Base-by-base conservation (phyloP, 2,113 vertebrate genomes). In the Canis aureus region DNA sequence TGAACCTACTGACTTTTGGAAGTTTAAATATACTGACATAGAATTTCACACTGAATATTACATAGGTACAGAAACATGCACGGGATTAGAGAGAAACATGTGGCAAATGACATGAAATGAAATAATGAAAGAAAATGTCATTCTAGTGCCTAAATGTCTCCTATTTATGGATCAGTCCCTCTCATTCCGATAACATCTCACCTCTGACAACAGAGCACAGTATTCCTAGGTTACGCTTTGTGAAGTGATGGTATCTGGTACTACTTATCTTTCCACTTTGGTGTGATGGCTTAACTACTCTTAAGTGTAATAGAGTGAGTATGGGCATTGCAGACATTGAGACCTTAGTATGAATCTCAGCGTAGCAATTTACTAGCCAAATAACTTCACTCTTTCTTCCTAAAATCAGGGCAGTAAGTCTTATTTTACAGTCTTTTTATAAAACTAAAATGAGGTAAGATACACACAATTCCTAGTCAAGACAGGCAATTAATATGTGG, bases 11-110 rank as follows among this genome's bases (percentile, higher is more conserved):
- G 98, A 98, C 98, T 98, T 98, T 97, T 91, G 91, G 96, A 98
- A 98, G 95, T 98, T 98, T 98, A 98, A 98, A 98, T 98, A 98
- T 97, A 98, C 97, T 98, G 98, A 98, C 98, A 98, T 89, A 89
- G 95, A 97, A 97, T 98, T 98, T 98, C 98, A 98, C 98, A 98
- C 97, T 98, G 98, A 98, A 98, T 98, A 98, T 98, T 98, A 83
- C 97, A 98, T 98, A 98, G 97, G 97, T 98, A 92, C 32, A 97
- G 97, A 96, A 98, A 97, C 97, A 97, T 94, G 96, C 97, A 98
- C 82, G 97, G 95, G 97, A 98, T 98, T 97, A 98, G 94, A 98
- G 94, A 97, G 97, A 97, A 98, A 97, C 97, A 98, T 98, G 97
- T 98, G 96, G 96, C 97, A 98, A 98, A 98, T 98, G 97, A 98